phyloP scores from a whole-genome alignment of 2,888 invertebrate species.

The Archaeoteleia sp. region DNA sequence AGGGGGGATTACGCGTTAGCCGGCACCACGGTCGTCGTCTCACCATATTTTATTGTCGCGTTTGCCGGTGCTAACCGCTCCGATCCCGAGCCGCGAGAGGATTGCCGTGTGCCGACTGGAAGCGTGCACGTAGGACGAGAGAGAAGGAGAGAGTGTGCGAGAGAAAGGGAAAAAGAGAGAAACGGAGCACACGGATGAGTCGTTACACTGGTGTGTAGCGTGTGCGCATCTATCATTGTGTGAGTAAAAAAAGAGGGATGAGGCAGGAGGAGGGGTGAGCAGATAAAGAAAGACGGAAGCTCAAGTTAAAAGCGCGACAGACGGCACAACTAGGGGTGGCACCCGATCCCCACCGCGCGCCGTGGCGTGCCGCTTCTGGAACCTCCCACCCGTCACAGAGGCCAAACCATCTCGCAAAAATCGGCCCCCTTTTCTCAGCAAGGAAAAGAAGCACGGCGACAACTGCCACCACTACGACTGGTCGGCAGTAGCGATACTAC shows the following conservation, averaged over 20 bases:
- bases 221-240: constrained; percentile 29
- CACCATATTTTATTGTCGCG: constrained; percentile 73
- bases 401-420: constrained; percentile 72
- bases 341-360: constrained; percentile 61
- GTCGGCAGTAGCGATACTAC: constrained; percentile 55
- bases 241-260: constrained; percentile 50
- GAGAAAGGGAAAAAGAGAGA: constrained; percentile 44
- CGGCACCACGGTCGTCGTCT: constrained; percentile 62
- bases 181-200: too few relatives aligned
- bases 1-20: constrained; percentile 57
- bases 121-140: constrained; percentile 21
- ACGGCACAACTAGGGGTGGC: constrained; percentile 63
- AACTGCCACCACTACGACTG: constrained; percentile 65
- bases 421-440: constrained; percentile 69
- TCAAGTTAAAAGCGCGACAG: constrained; percentile 38
- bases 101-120: constrained; percentile 38
- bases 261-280: constrained; percentile 40
- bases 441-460: constrained; percentile 71
- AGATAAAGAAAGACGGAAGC: constrained; percentile 48
- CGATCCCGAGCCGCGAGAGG: constrained; percentile 60
- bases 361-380: constrained; percentile 66
- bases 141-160: constrained; percentile 8
- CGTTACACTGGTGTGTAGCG: neutral
- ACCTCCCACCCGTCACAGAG: constrained; percentile 69
- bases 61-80: constrained; percentile 72